Base-by-base conservation (phyloP, 2,113 vertebrate genomes). In the Scortum barcoo region DNA sequence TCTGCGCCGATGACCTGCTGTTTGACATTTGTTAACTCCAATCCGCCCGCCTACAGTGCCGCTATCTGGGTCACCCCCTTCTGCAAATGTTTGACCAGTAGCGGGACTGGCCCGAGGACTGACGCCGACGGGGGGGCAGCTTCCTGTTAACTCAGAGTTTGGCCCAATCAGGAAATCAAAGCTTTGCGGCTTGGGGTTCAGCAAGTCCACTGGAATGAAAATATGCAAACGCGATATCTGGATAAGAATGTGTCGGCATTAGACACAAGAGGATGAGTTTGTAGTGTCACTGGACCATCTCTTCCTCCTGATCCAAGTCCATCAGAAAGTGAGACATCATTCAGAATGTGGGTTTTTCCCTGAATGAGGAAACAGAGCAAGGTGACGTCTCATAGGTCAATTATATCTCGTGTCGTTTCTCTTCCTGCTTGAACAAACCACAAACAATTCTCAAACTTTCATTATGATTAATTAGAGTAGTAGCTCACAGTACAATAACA, bases 91-190 rank as follows among this genome's bases (percentile, higher is more conserved):
- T 58, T 79, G 46, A 82, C 68, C 67, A 70, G 48, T 22, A 26
- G 69, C 2, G 2, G 62, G 51, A 74, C 38, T 24, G 16, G 46
- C 44, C 58, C 5, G 6, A 22, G 42, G 24, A 54, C 46, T 26
- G 19, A 22, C 6, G 33, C 3, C 33, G 1, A n/a, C 22, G 9
- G 2, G 16, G n/a, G 54, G 68, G n/a, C 62, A 26, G 68, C 69
- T 86, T 77, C 56, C 9, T 7, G 16, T 72, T 76, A 56, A 69
- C 46, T 71, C 65, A 58, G 57, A 84, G 57, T 73, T 54, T 24
- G 19, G 44, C 53, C 66, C 26, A 63, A 71, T 80, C 69, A 71
- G 76, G 74, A 90, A 86, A 83, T 65, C 6, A 80, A 85, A 75
- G 56, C 83, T 67, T 62, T 1, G 5, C 73, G 72, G 36, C 58